phyloP scores from a whole-genome alignment of 2,888 invertebrate genomes.

The Apotomis capreana region DNA sequence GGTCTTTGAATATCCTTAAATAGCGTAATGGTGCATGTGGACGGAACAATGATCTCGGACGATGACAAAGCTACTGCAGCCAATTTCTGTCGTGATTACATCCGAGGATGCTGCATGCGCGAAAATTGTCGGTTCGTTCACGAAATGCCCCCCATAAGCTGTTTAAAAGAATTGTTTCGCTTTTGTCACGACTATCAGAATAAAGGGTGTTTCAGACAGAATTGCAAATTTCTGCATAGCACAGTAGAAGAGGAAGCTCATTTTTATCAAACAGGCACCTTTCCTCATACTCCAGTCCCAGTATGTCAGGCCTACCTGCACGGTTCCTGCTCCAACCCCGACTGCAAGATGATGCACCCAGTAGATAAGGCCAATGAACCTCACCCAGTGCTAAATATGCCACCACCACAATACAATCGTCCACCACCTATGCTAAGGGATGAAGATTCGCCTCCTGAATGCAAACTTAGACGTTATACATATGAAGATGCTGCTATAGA shows the following conservation, averaged over 20 bases:
- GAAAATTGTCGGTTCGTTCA: conserved; percentile 82
- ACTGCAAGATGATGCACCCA: conserved; percentile 67
- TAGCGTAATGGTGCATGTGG: conserved; percentile 46
- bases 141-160: conserved; percentile 67
- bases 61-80: conserved; percentile 58
- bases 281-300: conserved; percentile 79
- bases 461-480: conserved; percentile 70
- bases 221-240: conserved; percentile 88
- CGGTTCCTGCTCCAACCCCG: conserved; percentile 82
- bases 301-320: conserved; percentile 85
- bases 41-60: conserved; percentile 59
- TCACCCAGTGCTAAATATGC: conserved; percentile 51
- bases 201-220: conserved; percentile 85
- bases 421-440: conserved; percentile 64
- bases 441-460: conserved; percentile 74
- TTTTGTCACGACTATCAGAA: conserved; percentile 87
- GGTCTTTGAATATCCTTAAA: background rate
- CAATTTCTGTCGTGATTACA: conserved; percentile 77
- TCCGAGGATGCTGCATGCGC: conserved; percentile 77
- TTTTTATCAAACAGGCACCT: conserved; percentile 85
- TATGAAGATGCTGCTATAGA: conserved; percentile 68
- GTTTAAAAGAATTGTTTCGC: conserved; percentile 71
- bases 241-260: conserved; percentile 87
- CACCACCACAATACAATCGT: conserved; percentile 58
- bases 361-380: conserved; percentile 60